phyloP scores from a whole-genome alignment of 1,140 invertebrate genomes.

The Spodoptera litura region DNA sequence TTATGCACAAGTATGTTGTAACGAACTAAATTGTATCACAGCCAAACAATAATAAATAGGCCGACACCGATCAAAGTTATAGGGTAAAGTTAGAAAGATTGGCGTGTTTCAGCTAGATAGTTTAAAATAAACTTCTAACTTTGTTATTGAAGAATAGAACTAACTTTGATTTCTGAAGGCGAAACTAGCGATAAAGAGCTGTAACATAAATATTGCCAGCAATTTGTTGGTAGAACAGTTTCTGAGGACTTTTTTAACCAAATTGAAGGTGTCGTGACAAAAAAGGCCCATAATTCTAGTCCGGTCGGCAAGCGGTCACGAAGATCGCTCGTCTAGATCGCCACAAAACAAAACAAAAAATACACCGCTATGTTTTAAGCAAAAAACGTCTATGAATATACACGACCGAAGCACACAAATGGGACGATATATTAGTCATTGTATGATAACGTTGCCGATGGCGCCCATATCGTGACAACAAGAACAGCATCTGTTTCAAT shows the following conservation, averaged over 20 bases:
- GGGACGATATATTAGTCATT: slow-evolving; percentile 45
- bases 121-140: slow-evolving; percentile 15
- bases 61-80: slow-evolving; percentile 2
- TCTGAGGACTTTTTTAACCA: not conserved
- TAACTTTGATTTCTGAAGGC: slow-evolving; percentile 1
- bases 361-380: slow-evolving; percentile 29
- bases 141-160: not conserved
- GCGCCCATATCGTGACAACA: slow-evolving; percentile 11
- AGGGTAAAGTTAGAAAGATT: not conserved
- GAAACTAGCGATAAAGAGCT: slow-evolving; percentile 2
- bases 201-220: not conserved
- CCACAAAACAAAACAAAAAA: slow-evolving; percentile 46
- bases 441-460: slow-evolving; percentile 6
- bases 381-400: slow-evolving; percentile 47
- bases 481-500: slow-evolving; percentile 36
- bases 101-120: slow-evolving; percentile 5
- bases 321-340: slow-evolving; percentile 29
- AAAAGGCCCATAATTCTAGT: slow-evolving; percentile 24
- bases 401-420: slow-evolving; percentile 41
- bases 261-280: slow-evolving; percentile 6
- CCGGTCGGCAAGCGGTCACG: slow-evolving; percentile 28
- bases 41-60: slow-evolving; percentile 14
- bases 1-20: slow-evolving; percentile 29
- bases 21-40: slow-evolving; percentile 23
- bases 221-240: slow-evolving; percentile 5